Evolutionary conservation across 2,797 vertebrate genomes (phyloP).

Genomic region (Siniperca obscura): DNA sequence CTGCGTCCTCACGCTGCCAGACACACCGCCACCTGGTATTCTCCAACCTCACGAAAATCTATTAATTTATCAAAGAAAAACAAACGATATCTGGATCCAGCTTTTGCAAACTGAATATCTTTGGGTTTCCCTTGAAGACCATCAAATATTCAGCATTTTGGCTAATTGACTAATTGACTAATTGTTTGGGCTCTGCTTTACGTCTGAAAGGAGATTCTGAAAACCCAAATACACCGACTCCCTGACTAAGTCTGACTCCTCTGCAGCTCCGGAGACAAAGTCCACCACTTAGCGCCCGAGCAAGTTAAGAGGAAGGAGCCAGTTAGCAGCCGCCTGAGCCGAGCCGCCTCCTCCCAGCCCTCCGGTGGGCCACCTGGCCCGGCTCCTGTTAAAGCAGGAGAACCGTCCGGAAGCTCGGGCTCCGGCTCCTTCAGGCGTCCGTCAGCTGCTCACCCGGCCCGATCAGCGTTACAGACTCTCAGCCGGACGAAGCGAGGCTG

Average conservation of each 20-base stretch:
- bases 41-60: too few relatives aligned
- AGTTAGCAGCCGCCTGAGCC: not conserved
- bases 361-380: constrained; percentile 40
- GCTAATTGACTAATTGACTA: not conserved
- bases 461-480: not conserved
- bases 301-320: not conserved
- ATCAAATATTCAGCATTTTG: too few relatives aligned
- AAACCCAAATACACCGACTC: not conserved
- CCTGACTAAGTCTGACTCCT: not conserved
- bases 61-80: not conserved
- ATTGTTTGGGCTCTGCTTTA: not conserved
- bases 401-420: constrained; percentile 51
- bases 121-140: too few relatives aligned
- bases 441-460: constrained; percentile 40
- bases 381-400: not conserved
- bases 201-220: too few relatives aligned
- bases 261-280: too few relatives aligned
- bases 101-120: not conserved
- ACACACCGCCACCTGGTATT: not conserved
- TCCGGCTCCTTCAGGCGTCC: constrained; percentile 30
- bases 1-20: not conserved
- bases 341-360: not conserved
- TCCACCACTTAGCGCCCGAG: not conserved
- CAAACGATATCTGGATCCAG: not conserved
- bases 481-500: too few relatives aligned